phyloP scores from a whole-genome alignment of 2,797 vertebrate species.

The Xenopus petersii region DNA sequence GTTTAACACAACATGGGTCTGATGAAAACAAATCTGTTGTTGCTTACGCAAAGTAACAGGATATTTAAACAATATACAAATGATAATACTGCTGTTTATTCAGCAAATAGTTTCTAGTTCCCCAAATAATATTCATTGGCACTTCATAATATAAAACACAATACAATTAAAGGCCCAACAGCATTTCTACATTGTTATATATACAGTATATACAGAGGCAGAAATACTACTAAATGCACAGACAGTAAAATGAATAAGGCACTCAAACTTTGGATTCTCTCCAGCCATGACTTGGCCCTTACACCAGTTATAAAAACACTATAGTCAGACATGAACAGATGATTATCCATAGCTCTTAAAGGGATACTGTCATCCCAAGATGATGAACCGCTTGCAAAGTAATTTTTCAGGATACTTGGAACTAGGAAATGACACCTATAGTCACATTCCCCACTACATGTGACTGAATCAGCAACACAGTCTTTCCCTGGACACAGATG shows the following conservation, averaged over 20 bases:
- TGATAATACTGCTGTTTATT: background rate
- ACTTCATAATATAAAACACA: conserved; percentile 49
- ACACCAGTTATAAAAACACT: no score
- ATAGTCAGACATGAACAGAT: no score
- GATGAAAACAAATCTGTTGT: background rate
- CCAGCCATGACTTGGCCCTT: background rate
- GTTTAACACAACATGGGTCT: background rate
- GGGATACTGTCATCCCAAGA: no score
- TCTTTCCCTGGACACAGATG: no score
- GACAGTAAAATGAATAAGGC: conserved; percentile 31
- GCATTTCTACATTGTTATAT: conserved; percentile 47
- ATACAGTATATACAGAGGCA: conserved; percentile 56
- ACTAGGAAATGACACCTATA: no score
- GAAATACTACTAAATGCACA: conserved; percentile 11
- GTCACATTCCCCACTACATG: no score
- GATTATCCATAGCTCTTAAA: no score
- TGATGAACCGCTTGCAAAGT: no score
- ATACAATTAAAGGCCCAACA: conserved; percentile 54
- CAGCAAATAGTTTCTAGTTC: background rate
- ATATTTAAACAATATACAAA: background rate
- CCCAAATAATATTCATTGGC: conserved; percentile 49
- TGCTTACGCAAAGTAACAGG: conserved; percentile 1
- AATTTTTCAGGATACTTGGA: no score
- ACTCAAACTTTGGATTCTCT: conserved; percentile 23
- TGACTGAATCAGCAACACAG: no score